Evolutionary conservation across 2,797 vertebrate species (phyloP).

Genomic region (Halcyon smyrnensis): DNA sequence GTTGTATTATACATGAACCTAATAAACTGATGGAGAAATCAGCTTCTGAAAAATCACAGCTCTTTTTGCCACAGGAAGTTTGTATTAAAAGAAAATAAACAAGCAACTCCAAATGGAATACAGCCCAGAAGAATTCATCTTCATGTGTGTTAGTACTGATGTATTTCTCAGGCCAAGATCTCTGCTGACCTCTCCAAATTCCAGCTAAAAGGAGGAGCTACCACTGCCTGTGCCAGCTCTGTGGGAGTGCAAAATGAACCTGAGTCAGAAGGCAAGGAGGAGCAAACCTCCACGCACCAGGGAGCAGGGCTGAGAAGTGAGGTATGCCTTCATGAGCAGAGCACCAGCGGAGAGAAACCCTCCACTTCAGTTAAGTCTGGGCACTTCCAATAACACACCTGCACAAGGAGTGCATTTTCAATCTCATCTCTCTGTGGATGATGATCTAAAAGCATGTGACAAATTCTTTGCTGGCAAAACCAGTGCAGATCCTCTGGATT

Average conservation of each 20-base stretch:
- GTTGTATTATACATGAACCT: not conserved
- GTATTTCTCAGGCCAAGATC: not conserved
- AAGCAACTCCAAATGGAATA: not conserved
- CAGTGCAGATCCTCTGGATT: not conserved
- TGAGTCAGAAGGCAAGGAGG: not conserved
- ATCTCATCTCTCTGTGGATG: not conserved
- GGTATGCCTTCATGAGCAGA: not conserved
- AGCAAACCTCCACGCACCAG: rapidly evolving
- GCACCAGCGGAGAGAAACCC: not conserved
- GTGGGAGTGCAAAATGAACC: not conserved
- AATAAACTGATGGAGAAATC: not conserved
- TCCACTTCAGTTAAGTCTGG: not conserved
- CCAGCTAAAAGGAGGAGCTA: not conserved
- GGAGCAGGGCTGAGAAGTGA: rapidly evolving
- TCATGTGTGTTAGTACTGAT: not conserved
- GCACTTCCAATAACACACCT: not conserved
- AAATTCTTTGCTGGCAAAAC: not conserved
- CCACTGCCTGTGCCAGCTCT: too few relatives aligned
- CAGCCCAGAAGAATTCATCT: not conserved
- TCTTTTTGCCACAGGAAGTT: not conserved
- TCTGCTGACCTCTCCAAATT: not conserved
- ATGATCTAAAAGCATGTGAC: not conserved
- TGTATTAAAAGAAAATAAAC: not conserved
- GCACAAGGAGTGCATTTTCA: not conserved
- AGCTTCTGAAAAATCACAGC: not conserved